A percentile compares a stretch with the other conserved stretches of the same genome.
These are phyloP conservation scores for Eubucco bourcierii DNA, from an alignment of 2,113 vertebrate genomes.

Conservation along the genomic window DNA sequence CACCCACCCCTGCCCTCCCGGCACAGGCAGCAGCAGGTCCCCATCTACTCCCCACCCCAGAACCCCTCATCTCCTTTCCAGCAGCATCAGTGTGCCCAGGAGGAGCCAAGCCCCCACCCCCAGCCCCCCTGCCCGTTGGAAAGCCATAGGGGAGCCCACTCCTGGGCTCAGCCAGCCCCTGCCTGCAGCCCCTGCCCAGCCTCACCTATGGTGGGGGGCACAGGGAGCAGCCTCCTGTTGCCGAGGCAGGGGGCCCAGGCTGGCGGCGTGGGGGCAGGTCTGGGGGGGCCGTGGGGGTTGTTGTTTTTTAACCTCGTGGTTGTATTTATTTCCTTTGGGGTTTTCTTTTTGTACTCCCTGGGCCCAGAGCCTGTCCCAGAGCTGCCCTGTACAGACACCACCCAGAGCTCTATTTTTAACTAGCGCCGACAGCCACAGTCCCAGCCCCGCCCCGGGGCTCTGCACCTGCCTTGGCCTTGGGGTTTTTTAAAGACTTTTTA, in stretches of 20 bases:
- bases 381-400: slow-evolving; percentile 17
- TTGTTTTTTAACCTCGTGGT: neutral
- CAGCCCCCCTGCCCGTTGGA: neutral
- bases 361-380: neutral
- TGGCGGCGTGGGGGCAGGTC: neutral
- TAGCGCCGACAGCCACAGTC: neutral
- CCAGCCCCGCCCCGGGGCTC: neutral
- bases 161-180: neutral
- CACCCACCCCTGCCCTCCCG: neutral
- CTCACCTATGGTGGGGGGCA: neutral
- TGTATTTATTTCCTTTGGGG: slow-evolving; percentile 27
- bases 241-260: neutral
- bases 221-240: neutral
- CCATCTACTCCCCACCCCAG: neutral
- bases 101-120: neutral
- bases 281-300: neutral
- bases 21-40: neutral
- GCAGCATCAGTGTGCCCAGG: neutral
- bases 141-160: slow-evolving; percentile 52
- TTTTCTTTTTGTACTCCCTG: neutral
- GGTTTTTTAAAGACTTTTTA: neutral
- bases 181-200: neutral
- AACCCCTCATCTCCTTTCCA: neutral
- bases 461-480: neutral
- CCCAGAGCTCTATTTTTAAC: slow-evolving; percentile 54